Conservation (phyloP, 2,797 vertebrate species). For the Acrossocheilus fasciatus region DNA sequence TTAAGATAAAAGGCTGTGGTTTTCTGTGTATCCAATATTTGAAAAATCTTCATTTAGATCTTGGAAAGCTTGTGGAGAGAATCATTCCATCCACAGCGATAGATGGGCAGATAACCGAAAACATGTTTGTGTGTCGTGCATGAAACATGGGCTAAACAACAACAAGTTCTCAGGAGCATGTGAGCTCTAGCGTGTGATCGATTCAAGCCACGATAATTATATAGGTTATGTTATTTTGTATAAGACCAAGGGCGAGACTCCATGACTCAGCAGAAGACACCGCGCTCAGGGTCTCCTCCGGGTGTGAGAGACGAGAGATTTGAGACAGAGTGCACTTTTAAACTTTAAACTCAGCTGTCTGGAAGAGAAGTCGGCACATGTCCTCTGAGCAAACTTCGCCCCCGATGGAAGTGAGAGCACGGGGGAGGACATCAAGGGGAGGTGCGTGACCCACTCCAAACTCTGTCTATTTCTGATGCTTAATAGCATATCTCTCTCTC, state of each 20-base stretch:
- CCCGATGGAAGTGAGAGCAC: conserved; percentile 19
- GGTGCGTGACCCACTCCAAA: conserved; percentile 33
- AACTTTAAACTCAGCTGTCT: conserved; percentile 37
- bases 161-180: conserved; percentile 1
- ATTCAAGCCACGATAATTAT: conserved; percentile 12
- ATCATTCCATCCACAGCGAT: background rate
- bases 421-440: conserved; percentile 12
- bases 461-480: conserved; percentile 45
- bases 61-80: background rate
- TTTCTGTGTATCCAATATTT: background rate
- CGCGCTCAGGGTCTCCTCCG: background rate
- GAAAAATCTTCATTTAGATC: background rate
- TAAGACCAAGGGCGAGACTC: conserved; percentile 11
- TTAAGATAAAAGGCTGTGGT: background rate
- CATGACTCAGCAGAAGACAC: conserved; percentile 39
- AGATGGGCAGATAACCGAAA: conserved; percentile 16
- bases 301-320: background rate
- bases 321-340: conserved; percentile 42
- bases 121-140: background rate
- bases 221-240: conserved; percentile 27
- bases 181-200: conserved; percentile 40
- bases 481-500: conserved; percentile 54
- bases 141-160: conserved; percentile 15
- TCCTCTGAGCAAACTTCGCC: conserved; percentile 27
- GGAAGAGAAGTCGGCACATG: conserved; percentile 16